A percentile compares a stretch with the other conserved stretches of the same genome.
Conservation (phyloP, 2,888 invertebrate genomes). For the Campaea margaritaria region DNA sequence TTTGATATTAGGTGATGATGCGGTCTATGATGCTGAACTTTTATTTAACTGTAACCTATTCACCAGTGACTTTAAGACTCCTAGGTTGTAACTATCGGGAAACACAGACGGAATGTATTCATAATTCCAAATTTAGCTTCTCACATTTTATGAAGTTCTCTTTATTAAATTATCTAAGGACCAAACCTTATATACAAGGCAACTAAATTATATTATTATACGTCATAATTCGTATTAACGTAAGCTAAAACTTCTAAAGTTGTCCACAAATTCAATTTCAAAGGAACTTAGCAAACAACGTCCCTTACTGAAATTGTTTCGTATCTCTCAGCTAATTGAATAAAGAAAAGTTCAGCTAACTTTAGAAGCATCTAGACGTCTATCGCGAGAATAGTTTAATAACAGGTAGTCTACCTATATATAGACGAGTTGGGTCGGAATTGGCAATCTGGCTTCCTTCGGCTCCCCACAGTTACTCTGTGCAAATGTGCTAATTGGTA, state of each 20-base stretch:
- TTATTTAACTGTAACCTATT: too few species aligned
- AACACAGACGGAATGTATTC: too few species aligned
- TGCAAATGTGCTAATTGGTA: constrained; percentile 37
- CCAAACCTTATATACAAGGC: too few species aligned
- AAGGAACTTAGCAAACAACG: constrained; percentile 14
- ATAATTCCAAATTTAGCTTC: too few species aligned
- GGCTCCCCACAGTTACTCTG: constrained; percentile 26
- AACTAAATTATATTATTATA: constrained; percentile 1
- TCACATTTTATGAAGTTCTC: background rate
- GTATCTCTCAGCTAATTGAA: constrained; percentile 21
- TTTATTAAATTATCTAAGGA: background rate
- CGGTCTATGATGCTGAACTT: too few species aligned
- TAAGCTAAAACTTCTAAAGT: constrained; percentile 9
- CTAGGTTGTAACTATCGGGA: too few species aligned
- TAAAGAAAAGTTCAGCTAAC: constrained; percentile 18
- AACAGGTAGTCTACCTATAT: constrained; percentile 18
- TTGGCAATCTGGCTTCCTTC: constrained; percentile 31
- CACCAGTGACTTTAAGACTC: too few species aligned
- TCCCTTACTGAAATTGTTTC: constrained; percentile 18
- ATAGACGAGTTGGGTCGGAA: constrained; percentile 14
- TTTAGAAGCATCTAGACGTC: constrained; percentile 12
- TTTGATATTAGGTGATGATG: too few species aligned
- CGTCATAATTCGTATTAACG: constrained; percentile 8
- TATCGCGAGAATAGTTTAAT: constrained; percentile 16
- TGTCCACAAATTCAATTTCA: constrained; percentile 21